Conservation (phyloP, 2,888 invertebrate species). For the Creontiades dilutus region DNA sequence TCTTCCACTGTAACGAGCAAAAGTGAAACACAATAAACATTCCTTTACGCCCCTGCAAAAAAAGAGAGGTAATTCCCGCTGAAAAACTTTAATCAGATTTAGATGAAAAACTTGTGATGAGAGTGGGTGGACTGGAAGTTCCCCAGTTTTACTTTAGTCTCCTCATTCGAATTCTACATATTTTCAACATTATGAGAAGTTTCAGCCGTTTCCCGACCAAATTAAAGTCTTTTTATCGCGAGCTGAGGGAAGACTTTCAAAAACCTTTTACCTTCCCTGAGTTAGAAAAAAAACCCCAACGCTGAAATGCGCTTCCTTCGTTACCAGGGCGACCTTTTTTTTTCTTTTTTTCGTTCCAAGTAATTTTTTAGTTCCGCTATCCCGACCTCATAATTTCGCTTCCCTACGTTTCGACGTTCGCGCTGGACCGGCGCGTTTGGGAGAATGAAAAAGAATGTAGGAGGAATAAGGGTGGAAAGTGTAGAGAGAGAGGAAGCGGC, state of each 20-base stretch:
- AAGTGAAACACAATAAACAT: neutral
- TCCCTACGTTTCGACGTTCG: neutral
- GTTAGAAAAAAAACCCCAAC: neutral
- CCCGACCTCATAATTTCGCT: neutral
- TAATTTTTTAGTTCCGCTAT: neutral
- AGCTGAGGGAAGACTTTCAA: constrained; percentile 8
- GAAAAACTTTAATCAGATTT: constrained; percentile 5
- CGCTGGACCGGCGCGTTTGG: neutral
- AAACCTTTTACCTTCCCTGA: constrained; percentile 10
- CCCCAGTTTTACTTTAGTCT: neutral
- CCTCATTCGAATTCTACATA: constrained; percentile 7
- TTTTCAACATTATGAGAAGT: constrained; percentile 22
- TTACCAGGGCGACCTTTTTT: neutral
- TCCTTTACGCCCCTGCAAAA: neutral
- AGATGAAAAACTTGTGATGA: neutral
- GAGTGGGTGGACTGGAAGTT: neutral
- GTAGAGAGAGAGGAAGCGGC: neutral
- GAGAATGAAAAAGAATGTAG: neutral
- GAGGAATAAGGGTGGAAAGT: neutral
- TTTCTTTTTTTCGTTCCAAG: neutral
- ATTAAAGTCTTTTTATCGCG: constrained; percentile 12
- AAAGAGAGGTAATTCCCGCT: neutral
- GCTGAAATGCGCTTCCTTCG: neutral
- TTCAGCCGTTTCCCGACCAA: constrained; percentile 23
- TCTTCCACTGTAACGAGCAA: too few relatives aligned